Evolutionary conservation across 2,888 invertebrate genomes (phyloP), one percentile per base, ranked within the genome.

Genomic region (Athalia cordata): DNA sequence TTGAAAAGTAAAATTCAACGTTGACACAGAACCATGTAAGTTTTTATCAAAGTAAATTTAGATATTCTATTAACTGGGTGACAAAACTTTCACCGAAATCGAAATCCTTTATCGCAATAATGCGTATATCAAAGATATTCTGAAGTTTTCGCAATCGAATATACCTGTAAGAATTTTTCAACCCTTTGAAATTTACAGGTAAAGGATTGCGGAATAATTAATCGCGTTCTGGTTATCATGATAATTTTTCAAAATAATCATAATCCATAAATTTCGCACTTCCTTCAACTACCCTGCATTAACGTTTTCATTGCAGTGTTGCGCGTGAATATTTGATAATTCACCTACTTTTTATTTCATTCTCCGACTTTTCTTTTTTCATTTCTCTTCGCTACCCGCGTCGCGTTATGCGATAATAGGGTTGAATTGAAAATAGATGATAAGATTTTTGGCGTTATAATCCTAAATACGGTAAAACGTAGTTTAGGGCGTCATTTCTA

Each of bases 401-500:
- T 29, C 29, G 29, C 29, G 29, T 29, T 29, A 2, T 29, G 29
- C 29, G 2, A 29, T 29, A 29, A 29, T 29, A 1, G 29, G 29
- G 29, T 0, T 29, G 2, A 29, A 29, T 29, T 29, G 29, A 29
- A 29, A 29, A 29, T 29, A 29, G 29, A 62, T 29, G 4, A 62
- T n/a, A 62, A 13, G 13, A 9, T 4, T 52, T 45, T 15, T 11
- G 13, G 9, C 62, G 62, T 7, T 55, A 55, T 55, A 4, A 55
- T 55, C 55, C 55, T 45, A 9, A 29, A 65, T 9, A 43, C 64
- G 64, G 45, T 57, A 45, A 72, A 72, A 59, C 45, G 43, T 45
- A 72, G 57, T 72, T 72, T 47, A 75, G 75, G 75, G 75, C 75
- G 75, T 75, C 61, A 75, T 75, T 75, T 75, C 64, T 62, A 62